Base-by-base conservation (phyloP, 1,140 invertebrate genomes). In the Leptopilina boulardi region DNA sequence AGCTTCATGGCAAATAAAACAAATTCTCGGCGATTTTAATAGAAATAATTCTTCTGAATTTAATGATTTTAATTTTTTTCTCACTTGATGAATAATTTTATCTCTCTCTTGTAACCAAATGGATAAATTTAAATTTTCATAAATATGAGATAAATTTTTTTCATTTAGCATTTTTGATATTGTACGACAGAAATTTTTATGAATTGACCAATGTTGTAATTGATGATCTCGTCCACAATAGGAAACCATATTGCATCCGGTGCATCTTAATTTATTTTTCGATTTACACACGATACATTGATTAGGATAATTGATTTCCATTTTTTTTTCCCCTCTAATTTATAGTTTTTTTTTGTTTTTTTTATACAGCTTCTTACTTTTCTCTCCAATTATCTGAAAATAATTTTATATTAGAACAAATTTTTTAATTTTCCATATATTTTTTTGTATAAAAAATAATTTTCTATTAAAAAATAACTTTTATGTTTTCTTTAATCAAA, bases 181-280 rank as follows among this genome's bases (percentile, higher is more conserved):
- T 23, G 19, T 13, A 3, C 9, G 19, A 10, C 56, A 59, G 3
- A 59, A 59, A 13, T 9, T 13, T 23, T 59, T 21, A 4, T 59
- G 56, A 3, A 13, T 26, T 3, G 21, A 9, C 56, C 56, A 59
- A 11, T 59, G 56, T 26, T 59, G 6, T 23, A 59, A 13, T 21
- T 59, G 56, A 59, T 59, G 56, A 26, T 59, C 21, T 11, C 21
- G 26, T 26, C 56, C 21, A 8, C 56, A 59, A 23, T 59, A 59
- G 56, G 56, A 59, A 2, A 59, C 21, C 56, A 59, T 59, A 4
- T 59, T 59, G 21, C 56, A 59, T 0, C 21, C 11, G 11, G 11
- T 59, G 21, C 56, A 59, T 59, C 56, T 26, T 59, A 38, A 38
- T 59, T 59, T 59, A 26, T 23, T 59, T 59, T 59, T 47, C 13